Evolutionary conservation across 2,113 vertebrate genomes (phyloP), one percentile per base, ranked within the genome.

Genomic region (Aegotheles bennettii): DNA sequence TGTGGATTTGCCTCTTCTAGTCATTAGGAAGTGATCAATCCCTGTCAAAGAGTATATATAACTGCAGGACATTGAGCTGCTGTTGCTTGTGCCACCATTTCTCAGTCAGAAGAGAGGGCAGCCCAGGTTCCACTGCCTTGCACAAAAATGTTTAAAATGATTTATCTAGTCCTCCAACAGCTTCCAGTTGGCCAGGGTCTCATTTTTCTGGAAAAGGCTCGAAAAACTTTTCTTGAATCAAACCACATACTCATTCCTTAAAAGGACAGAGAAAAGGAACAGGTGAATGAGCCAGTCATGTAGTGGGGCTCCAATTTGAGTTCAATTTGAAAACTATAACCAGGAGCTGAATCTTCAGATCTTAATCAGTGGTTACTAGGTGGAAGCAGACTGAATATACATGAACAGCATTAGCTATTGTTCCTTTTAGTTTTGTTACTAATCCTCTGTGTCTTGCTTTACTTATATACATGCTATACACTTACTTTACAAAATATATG

Each of bases 291-390:
- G 15, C 20, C 6, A 31, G 18, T 4, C 21, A 1, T 10, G 5
- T 8, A 6, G 4, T 9, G 24, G 7, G 3, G 3, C 16, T 87
- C 21, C 2, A 36, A 45, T 76, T 65, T 0, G 0, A 28, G 19
- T 38, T 79, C 31, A 35, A 9, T 33, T 33, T 71, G 17, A 71
- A 42, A 54, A 11, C 28, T 61, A 24, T 61, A 56, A 56, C 7
- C 42, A 40, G 42, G 18, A 81, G 7, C 7, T 64, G 42, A 64
- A 59, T 56, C 43, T 76, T 53, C 33, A 42, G n/a, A 13, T 47
- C 28, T 38, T 43, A 90, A 38, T 23, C 17, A 33, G 26, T 12
- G 15, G 15, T 64, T 51, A 36, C 15, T 35, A 45, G 25, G 29
- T 65, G 36, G 70, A 81, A 76, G 50, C 9, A 59, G 25, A 33